Percentiles rank a stretch among this genome's conserved stretches.
These are phyloP conservation scores for Drosophila conformis DNA, from an alignment of 2,888 invertebrate genomes.

Conservation along the genomic window DNA sequence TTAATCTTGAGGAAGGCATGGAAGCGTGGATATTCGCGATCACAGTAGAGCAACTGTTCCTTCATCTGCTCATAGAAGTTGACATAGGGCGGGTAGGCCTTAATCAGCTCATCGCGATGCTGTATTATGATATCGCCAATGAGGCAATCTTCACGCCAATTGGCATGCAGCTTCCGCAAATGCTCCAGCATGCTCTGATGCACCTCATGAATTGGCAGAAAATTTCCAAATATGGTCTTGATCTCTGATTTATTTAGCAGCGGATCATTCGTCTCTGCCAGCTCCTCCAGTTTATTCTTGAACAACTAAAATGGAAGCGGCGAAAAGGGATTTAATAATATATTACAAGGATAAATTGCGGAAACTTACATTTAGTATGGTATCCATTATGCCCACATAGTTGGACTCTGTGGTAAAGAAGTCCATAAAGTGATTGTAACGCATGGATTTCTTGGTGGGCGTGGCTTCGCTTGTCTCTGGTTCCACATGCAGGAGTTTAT, in stretches of 20 bases:
- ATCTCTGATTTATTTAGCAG: slow-evolving; percentile 95
- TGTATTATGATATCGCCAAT: slow-evolving; percentile 95
- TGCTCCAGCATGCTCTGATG: slow-evolving; percentile 91
- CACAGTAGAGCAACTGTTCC: slow-evolving; percentile 95
- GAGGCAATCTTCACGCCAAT: slow-evolving; percentile 95
- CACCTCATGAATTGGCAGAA: slow-evolving; percentile 96
- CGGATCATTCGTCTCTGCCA: slow-evolving; percentile 90
- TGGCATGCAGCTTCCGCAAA: slow-evolving; percentile 84
- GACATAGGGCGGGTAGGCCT: slow-evolving; percentile 98
- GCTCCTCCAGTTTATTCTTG: slow-evolving; percentile 95
- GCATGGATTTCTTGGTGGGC: slow-evolving; percentile 84
- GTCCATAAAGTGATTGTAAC: slow-evolving; percentile 89
- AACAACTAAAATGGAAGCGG: slow-evolving; percentile 90
- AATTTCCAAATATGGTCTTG: slow-evolving; percentile 97
- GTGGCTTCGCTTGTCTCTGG: slow-evolving; percentile 78
- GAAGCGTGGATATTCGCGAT: slow-evolving; percentile 96
- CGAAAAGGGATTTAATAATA: background rate
- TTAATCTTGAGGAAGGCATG: slow-evolving; percentile 99
- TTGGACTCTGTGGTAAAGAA: slow-evolving; percentile 98
- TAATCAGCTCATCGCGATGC: slow-evolving; percentile 94
- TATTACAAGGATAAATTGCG: background rate
- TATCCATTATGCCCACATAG: slow-evolving; percentile 97
- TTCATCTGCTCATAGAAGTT: slow-evolving; percentile 99
- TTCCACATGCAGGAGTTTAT: slow-evolving; percentile 79
- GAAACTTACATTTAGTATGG: slow-evolving; percentile 92